Percentiles rank a stretch among this genome's conserved stretches.
Conservation (phyloP, 1,140 invertebrate species). For the Prorops nasuta region DNA sequence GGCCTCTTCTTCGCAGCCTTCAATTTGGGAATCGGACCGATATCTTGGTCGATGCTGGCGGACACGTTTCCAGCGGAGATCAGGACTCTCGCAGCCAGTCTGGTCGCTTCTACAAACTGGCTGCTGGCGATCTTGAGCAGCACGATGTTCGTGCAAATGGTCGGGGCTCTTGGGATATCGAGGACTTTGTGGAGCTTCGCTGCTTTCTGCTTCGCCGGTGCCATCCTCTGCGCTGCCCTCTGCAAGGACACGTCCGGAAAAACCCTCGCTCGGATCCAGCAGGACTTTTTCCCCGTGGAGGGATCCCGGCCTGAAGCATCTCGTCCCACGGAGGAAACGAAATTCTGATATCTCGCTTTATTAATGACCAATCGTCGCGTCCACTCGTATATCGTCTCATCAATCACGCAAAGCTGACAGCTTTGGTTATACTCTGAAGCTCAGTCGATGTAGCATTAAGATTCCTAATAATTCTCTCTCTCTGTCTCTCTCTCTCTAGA, state of each 20-base stretch:
- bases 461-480: too few relatives aligned
- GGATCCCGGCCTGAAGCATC: too few relatives aligned
- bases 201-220: constrained; percentile 64
- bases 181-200: constrained; percentile 76
- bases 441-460: too few relatives aligned
- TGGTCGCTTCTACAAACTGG: constrained; percentile 58
- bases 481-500: too few relatives aligned
- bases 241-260: constrained; percentile 73
- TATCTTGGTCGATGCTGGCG: constrained; percentile 62
- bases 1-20: constrained; percentile 57
- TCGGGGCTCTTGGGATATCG: constrained; percentile 57
- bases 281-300: constrained; percentile 21
- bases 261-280: constrained; percentile 50
- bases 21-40: constrained; percentile 59
- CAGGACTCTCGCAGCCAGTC: constrained; percentile 53
- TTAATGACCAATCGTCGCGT: too few relatives aligned
- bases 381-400: too few relatives aligned
- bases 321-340: too few relatives aligned
- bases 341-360: too few relatives aligned
- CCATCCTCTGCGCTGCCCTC: constrained; percentile 63
- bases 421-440: too few relatives aligned
- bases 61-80: constrained; percentile 61
- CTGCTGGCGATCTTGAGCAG: constrained; percentile 55
- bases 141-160: constrained; percentile 27
- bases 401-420: too few relatives aligned